A percentile compares a stretch with the other conserved stretches of the same genome.
Evolutionary conservation across 2,888 invertebrate species (phyloP).

Genomic region (Alitta virens): DNA sequence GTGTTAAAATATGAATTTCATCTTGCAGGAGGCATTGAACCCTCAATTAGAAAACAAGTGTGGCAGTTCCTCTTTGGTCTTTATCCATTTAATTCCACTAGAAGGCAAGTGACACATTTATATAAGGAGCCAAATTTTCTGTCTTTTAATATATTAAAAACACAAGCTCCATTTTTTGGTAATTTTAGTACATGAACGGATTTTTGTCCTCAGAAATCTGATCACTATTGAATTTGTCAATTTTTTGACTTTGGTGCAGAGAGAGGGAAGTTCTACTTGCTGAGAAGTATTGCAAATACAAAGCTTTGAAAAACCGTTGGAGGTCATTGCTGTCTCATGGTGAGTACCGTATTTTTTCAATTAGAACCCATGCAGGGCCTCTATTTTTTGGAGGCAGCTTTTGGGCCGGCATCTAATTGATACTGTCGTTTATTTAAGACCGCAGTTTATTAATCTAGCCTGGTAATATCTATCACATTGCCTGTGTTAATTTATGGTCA

Average conservation of each 20-base stretch:
- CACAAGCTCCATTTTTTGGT: too few species aligned
- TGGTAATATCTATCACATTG: too few species aligned
- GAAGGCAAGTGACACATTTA: slow-evolving; percentile 45
- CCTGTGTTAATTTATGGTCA: too few species aligned
- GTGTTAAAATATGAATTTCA: too few species aligned
- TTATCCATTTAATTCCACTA: slow-evolving; percentile 49
- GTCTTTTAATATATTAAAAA: too few species aligned
- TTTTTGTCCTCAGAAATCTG: background rate
- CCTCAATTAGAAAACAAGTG: slow-evolving; percentile 41
- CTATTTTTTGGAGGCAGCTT: too few species aligned
- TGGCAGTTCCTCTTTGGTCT: slow-evolving; percentile 54
- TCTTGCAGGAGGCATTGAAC: slow-evolving; percentile 31
- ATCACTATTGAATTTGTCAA: background rate
- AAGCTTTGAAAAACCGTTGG: slow-evolving; percentile 47
- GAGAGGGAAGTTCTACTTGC: slow-evolving; percentile 45
- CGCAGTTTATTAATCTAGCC: too few species aligned
- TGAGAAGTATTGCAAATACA: slow-evolving; percentile 46
- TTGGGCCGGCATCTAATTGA: too few species aligned
- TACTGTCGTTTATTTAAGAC: too few species aligned
- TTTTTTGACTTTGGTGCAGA: too few species aligned
- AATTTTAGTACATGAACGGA: too few species aligned
- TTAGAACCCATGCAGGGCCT: background rate
- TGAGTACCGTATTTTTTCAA: background rate
- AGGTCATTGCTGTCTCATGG: slow-evolving; percentile 1
- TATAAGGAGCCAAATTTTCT: too few species aligned